A percentile compares a stretch with the other conserved stretches of the same genome.
phyloP scores from a whole-genome alignment of 2,888 invertebrate genomes.

The Rutpela maculata region DNA sequence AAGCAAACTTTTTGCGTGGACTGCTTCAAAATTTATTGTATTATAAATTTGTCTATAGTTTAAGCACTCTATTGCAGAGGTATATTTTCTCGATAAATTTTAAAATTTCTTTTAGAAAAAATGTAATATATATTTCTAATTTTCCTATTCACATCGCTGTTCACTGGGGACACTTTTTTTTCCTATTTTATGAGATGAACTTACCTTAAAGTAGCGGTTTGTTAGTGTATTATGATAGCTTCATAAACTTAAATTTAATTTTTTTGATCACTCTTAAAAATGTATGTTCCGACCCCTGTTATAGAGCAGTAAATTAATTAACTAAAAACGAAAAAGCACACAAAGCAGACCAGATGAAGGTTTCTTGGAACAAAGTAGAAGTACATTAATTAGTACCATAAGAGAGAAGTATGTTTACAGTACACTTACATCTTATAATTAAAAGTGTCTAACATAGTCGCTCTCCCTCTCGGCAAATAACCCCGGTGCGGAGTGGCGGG shows the following conservation, averaged over 20 bases:
- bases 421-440: conserved; percentile 69
- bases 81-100: no score
- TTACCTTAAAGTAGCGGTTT: no score
- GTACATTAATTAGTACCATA: conserved; percentile 50
- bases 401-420: conserved; percentile 61
- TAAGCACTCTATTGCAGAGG: no score
- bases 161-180: no score
- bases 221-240: no score
- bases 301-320: conserved; percentile 27
- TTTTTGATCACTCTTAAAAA: background rate
- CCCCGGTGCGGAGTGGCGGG: conserved; percentile 17
- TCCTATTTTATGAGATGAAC: no score
- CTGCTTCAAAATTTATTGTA: no score
- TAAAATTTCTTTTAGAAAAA: no score
- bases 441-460: conserved; percentile 67
- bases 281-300: background rate
- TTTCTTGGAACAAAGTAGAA: conserved; percentile 46
- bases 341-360: conserved; percentile 40
- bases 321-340: background rate
- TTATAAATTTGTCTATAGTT: no score
- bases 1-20: no score
- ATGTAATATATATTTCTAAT: no score
- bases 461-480: conserved; percentile 67
- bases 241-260: background rate
- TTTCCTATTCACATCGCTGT: no score